Percentiles rank a stretch among this genome's conserved stretches.
Conservation (phyloP, 2,113 vertebrate genomes). For the Silurus glanis region DNA sequence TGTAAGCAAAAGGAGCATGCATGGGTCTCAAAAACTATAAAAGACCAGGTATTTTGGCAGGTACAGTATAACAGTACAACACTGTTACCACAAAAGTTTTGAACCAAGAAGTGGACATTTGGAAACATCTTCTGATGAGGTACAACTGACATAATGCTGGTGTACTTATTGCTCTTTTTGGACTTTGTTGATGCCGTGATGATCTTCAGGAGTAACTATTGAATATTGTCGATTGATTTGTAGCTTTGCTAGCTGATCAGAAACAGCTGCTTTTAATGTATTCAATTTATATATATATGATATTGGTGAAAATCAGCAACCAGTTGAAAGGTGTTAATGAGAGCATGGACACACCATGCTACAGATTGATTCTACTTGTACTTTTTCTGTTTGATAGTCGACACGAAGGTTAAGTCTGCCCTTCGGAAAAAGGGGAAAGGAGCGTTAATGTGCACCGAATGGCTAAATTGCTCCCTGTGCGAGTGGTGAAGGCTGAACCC, state of each 20-base stretch:
- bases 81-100: no score
- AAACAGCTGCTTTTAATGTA: neutral
- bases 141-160: no score
- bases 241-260: neutral
- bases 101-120: no score
- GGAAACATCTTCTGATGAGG: no score
- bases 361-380: neutral
- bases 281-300: neutral
- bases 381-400: neutral
- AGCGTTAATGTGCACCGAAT: neutral
- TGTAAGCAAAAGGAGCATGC: no score
- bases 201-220: neutral
- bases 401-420: neutral
- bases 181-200: neutral
- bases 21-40: no score
- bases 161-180: no score
- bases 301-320: neutral
- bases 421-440: neutral
- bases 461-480: slow-evolving; percentile 32
- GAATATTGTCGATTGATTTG: neutral
- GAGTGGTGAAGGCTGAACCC: slow-evolving; percentile 15
- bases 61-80: no score
- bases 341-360: neutral
- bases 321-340: slow-evolving; percentile 3
- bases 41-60: no score